A percentile compares a stretch with the other conserved stretches of the same genome.
phyloP scores from a whole-genome alignment of 2,888 invertebrate genomes.

The Junonia oenone region DNA sequence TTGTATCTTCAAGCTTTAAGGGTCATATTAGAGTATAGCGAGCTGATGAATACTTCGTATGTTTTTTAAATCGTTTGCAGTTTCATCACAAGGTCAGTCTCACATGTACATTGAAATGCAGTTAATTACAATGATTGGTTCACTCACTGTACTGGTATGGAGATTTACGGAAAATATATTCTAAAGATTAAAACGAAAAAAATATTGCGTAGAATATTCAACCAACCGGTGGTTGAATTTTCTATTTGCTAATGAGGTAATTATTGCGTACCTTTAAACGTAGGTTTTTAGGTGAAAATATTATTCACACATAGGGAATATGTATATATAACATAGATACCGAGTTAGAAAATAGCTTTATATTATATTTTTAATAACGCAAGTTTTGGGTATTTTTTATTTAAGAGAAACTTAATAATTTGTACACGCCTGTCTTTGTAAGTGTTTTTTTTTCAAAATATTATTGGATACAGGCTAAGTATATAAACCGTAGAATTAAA shows the following conservation, averaged over 20 bases:
- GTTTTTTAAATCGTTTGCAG: constrained; percentile 9
- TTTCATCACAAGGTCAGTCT: constrained; percentile 14
- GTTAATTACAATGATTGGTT: neutral
- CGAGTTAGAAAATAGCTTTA: no score
- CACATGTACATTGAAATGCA: constrained; percentile 3
- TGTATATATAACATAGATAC: no score
- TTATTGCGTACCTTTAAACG: neutral
- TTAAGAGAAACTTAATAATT: no score
- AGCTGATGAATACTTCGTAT: neutral
- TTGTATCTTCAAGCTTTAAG: neutral
- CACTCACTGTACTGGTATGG: neutral
- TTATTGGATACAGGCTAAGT: no score
- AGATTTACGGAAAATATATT: neutral
- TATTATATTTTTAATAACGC: no score
- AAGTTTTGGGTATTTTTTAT: no score
- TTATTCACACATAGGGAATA: no score
- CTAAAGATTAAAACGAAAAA: neutral
- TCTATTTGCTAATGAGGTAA: neutral
- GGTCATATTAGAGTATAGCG: neutral
- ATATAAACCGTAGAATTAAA: no score
- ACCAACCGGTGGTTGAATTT: neutral
- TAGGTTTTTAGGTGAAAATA: neutral
- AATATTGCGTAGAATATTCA: neutral
- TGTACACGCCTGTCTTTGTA: no score
- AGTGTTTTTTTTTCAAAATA: no score